Evolutionary conservation across 2,113 vertebrate genomes (phyloP).

Genomic region (Monarcha castaneiventris): DNA sequence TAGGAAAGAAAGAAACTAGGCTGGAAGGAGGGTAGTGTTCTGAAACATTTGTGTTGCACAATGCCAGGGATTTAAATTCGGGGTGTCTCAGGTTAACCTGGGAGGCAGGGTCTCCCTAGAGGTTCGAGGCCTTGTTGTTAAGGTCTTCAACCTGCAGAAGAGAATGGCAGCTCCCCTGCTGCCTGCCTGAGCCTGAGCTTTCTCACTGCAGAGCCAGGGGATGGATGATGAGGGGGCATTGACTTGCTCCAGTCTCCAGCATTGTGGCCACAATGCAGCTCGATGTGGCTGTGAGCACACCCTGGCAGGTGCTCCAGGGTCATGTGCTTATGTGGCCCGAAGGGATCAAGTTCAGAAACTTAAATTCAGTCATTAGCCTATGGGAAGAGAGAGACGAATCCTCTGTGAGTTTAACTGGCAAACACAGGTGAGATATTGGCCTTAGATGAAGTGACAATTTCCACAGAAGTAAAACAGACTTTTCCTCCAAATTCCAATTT

Average conservation of each 20-base stretch:
- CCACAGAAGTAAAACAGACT: background rate
- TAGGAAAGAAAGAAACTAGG: background rate
- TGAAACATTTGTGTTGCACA: background rate
- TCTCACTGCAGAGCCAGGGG: background rate
- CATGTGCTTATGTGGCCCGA: background rate
- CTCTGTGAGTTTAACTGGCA: background rate
- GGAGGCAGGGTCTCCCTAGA: background rate
- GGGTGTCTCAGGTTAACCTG: background rate
- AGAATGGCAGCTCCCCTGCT: background rate
- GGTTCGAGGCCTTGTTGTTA: accelerated
- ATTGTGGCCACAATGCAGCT: background rate
- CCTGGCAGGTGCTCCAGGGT: background rate
- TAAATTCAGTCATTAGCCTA: background rate
- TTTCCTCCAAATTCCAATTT: background rate
- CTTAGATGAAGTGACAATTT: background rate
- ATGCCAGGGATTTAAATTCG: background rate
- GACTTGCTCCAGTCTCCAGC: background rate
- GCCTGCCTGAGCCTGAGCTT: background rate
- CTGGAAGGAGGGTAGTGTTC: background rate
- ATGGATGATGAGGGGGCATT: background rate
- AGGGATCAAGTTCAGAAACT: background rate
- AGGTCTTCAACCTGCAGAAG: background rate
- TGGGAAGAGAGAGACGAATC: background rate
- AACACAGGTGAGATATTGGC: background rate
- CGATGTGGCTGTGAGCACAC: accelerated